Percentiles rank a stretch among this genome's conserved stretches.
Evolutionary conservation across 2,113 vertebrate species (phyloP).

Genomic region (Seriola quinqueradiata): DNA sequence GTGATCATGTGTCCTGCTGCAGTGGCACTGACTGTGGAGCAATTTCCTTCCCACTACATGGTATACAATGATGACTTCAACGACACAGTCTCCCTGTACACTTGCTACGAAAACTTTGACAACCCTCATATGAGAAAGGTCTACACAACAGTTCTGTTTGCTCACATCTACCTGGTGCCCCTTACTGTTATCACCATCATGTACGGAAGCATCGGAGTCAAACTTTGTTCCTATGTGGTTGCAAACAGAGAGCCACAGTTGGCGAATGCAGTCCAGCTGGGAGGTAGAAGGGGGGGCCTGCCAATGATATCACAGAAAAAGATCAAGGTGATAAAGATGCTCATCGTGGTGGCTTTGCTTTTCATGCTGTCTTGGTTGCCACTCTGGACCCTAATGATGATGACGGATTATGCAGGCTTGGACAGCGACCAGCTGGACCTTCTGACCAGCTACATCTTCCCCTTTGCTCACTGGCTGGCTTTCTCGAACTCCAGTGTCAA

Average conservation of each 20-base stretch:
- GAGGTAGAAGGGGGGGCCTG: slow-evolving; percentile 57
- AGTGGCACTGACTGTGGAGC: slow-evolving; percentile 80
- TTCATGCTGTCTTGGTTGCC: slow-evolving; percentile 89
- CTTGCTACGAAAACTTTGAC: slow-evolving; percentile 86
- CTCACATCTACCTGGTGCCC: slow-evolving; percentile 85
- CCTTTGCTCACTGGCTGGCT: slow-evolving; percentile 88
- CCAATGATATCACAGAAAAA: slow-evolving; percentile 81
- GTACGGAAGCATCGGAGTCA: slow-evolving; percentile 85
- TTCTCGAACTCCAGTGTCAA: slow-evolving; percentile 88
- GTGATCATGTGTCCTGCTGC: slow-evolving; percentile 86
- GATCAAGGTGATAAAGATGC: slow-evolving; percentile 87
- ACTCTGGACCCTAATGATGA: slow-evolving; percentile 87
- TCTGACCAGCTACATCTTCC: slow-evolving; percentile 85
- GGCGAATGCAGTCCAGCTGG: slow-evolving; percentile 29
- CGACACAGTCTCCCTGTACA: slow-evolving; percentile 79
- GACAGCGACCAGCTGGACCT: slow-evolving; percentile 79
- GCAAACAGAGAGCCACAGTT: slow-evolving; percentile 62
- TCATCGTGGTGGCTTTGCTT: slow-evolving; percentile 84
- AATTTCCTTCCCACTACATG: slow-evolving; percentile 82
- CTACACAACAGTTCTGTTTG: slow-evolving; percentile 86
- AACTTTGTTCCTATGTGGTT: slow-evolving; percentile 80
- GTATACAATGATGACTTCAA: slow-evolving; percentile 79
- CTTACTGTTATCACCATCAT: slow-evolving; percentile 83
- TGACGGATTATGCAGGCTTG: slow-evolving; percentile 83
- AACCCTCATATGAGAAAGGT: slow-evolving; percentile 84